Percentiles rank a stretch among this genome's conserved stretches.
Evolutionary conservation across 2,888 invertebrate species (phyloP).

Genomic region (Drosophila phalerata): DNA sequence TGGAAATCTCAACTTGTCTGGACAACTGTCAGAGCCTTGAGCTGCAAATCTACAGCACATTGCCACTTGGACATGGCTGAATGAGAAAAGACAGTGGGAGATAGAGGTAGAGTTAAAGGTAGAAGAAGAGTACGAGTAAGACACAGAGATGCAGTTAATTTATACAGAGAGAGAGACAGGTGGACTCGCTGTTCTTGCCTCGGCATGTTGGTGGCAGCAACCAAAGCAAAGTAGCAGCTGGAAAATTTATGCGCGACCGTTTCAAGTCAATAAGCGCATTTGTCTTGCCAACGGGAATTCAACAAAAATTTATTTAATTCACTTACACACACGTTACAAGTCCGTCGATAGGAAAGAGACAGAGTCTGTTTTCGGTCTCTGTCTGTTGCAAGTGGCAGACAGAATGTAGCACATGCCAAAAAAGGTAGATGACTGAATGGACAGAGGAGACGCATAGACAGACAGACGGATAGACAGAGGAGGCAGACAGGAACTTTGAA

Average conservation of each 20-base stretch:
- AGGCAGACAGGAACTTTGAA: conserved; percentile 8
- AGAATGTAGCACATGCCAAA: conserved; percentile 6
- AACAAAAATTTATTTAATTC: conserved; percentile 66
- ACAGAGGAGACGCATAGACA: not conserved
- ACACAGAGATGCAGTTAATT: conserved; percentile 58
- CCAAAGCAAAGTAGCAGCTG: conserved; percentile 45
- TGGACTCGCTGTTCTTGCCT: conserved; percentile 16
- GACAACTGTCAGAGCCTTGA: conserved; percentile 50
- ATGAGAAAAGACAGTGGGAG: not conserved
- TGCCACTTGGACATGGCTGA: conserved; percentile 13
- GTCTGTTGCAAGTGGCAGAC: conserved; percentile 6
- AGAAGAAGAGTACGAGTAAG: not conserved
- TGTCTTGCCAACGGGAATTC: conserved; percentile 65
- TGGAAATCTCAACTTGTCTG: conserved; percentile 19
- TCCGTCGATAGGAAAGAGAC: not conserved
- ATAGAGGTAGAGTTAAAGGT: not conserved
- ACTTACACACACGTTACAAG: conserved; percentile 52
- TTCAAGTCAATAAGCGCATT: conserved; percentile 82
- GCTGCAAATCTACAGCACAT: conserved; percentile 49
- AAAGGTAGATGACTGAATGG: not conserved
- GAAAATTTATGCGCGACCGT: conserved; percentile 73
- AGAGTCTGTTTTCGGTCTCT: conserved; percentile 2
- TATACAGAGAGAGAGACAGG: conserved; percentile 51
- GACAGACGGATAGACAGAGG: too few species aligned
- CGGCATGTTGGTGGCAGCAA: conserved; percentile 1